Evolutionary conservation across 2,113 vertebrate species (phyloP).

Genomic region (Zosterops borbonicus): DNA sequence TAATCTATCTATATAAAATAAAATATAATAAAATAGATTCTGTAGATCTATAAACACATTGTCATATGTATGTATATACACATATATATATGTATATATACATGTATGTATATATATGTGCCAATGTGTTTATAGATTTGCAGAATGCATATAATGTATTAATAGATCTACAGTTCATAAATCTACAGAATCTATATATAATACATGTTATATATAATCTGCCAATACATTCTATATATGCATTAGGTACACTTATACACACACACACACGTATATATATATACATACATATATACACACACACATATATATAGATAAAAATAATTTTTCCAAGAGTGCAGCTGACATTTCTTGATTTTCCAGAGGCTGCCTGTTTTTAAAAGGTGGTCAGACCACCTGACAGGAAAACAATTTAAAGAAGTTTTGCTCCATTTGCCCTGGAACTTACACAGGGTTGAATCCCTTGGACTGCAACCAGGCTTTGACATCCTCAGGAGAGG

Average conservation of each 20-base stretch:
- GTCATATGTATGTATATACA: neutral
- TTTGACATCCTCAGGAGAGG: slow-evolving; percentile 83
- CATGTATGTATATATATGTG: neutral
- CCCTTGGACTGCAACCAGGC: slow-evolving; percentile 90
- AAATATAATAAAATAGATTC: neutral
- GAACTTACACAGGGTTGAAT: slow-evolving; percentile 90
- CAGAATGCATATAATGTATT: too few species aligned
- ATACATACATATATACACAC: neutral
- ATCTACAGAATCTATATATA: too few species aligned
- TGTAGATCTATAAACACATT: neutral
- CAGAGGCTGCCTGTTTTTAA: neutral
- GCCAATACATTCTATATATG: neutral
- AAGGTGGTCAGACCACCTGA: too few species aligned
- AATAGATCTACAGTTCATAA: too few species aligned
- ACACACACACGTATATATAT: too few species aligned
- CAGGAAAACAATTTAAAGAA: too few species aligned
- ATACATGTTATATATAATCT: too few species aligned
- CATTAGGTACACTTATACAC: neutral
- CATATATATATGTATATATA: too few species aligned
- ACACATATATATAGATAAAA: neutral
- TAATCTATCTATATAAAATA: neutral
- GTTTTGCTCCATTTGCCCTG: neutral
- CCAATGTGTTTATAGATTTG: neutral
- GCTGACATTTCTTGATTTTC: neutral
- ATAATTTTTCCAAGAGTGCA: neutral